Percentiles rank a stretch among this genome's conserved stretches.
These are phyloP conservation scores for honey bee (Apis mellifera) DNA, from an alignment of 1,140 invertebrate species.

Conservation along the genomic window Amel_HAv3.1 CM009933.2:9170501-9171000, in stretches of 20 bases:
- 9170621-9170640: not conserved
- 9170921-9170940: no score
- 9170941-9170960: not conserved
- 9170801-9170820: no score
- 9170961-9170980: not conserved
- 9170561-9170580: not conserved
- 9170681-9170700: not conserved
- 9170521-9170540: not conserved
- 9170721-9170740: not conserved
- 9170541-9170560: not conserved
- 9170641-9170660: not conserved
- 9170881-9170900: no score
- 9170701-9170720: not conserved
- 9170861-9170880: no score
- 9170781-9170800: no score
- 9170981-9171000: not conserved
- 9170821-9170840: no score
- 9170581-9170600: not conserved
- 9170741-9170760: not conserved
- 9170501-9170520: constrained; percentile 1
- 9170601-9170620: not conserved
- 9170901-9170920: no score
- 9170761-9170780: not conserved
- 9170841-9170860: no score
- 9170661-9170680: not conserved